phyloP scores from a whole-genome alignment of 2,797 vertebrate genomes.

The Pipistrellus nathusii region DNA sequence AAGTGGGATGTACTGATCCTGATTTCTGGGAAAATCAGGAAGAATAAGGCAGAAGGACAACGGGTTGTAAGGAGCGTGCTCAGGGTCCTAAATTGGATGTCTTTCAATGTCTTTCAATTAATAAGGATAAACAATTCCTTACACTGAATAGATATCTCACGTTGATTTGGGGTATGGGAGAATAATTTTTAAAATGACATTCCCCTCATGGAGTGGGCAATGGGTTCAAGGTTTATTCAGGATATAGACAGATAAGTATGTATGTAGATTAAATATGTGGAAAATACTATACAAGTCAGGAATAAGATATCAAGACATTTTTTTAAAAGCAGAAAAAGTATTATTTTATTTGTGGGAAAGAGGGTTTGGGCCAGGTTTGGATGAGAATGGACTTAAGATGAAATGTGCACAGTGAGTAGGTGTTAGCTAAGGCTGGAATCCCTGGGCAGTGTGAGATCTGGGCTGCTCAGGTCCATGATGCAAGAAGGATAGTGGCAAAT shows the following conservation, averaged over 20 bases:
- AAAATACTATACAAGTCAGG: background rate
- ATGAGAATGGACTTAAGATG: too few species aligned
- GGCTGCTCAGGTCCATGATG: fast-evolving
- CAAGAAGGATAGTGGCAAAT: background rate
- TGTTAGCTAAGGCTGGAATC: fast-evolving
- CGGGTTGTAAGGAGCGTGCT: fast-evolving
- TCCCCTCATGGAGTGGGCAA: background rate
- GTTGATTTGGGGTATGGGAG: background rate
- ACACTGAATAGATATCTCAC: too few species aligned
- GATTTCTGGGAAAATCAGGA: background rate
- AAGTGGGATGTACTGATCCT: background rate
- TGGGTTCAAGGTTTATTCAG: too few species aligned
- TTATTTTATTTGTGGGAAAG: background rate
- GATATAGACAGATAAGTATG: fast-evolving
- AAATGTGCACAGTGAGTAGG: fast-evolving
- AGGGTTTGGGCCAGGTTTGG: background rate
- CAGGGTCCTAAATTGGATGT: too few species aligned
- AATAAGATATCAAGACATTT: background rate
- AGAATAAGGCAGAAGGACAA: background rate
- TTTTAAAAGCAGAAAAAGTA: too few species aligned
- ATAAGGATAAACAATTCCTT: background rate
- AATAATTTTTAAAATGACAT: background rate
- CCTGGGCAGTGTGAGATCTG: too few species aligned
- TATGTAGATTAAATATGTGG: background rate
- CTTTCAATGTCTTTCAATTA: background rate